Conservation (phyloP, 2,888 invertebrate species). For the Tyria jacobaeae region DNA sequence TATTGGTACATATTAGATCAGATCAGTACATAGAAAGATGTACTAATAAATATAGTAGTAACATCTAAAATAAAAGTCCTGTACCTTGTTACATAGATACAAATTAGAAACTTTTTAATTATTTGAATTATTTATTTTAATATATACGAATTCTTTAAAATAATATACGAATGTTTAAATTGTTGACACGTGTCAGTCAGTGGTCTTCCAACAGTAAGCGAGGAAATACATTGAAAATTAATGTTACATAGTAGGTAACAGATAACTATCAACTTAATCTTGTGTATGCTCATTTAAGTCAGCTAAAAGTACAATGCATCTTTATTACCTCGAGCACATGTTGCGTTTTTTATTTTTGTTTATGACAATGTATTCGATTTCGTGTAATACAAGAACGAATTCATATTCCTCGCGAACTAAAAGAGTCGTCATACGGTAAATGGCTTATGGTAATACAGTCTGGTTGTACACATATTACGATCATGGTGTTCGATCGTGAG, state of each 20-base stretch:
- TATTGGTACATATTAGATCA: slow-evolving; percentile 11
- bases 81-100: too few species aligned
- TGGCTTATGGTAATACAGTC: slow-evolving; percentile 79
- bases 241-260: too few species aligned
- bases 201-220: too few species aligned
- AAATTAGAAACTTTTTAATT: too few species aligned
- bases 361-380: slow-evolving; percentile 74
- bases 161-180: too few species aligned
- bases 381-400: slow-evolving; percentile 75
- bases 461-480: slow-evolving; percentile 76
- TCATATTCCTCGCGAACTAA: slow-evolving; percentile 80
- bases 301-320: slow-evolving; percentile 62
- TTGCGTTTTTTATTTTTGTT: slow-evolving; percentile 57
- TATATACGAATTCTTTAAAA: too few species aligned
- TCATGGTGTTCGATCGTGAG: slow-evolving; percentile 82
- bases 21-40: slow-evolving; percentile 11
- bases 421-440: slow-evolving; percentile 80
- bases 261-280: too few species aligned
- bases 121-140: too few species aligned
- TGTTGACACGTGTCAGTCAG: too few species aligned
- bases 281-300: slow-evolving; percentile 47
- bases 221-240: too few species aligned
- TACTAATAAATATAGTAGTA: background rate
- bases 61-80: background rate
- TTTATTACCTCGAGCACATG: slow-evolving; percentile 63